Conservation (phyloP, 2,888 invertebrate genomes). For the Polydrusus cervinus region DNA sequence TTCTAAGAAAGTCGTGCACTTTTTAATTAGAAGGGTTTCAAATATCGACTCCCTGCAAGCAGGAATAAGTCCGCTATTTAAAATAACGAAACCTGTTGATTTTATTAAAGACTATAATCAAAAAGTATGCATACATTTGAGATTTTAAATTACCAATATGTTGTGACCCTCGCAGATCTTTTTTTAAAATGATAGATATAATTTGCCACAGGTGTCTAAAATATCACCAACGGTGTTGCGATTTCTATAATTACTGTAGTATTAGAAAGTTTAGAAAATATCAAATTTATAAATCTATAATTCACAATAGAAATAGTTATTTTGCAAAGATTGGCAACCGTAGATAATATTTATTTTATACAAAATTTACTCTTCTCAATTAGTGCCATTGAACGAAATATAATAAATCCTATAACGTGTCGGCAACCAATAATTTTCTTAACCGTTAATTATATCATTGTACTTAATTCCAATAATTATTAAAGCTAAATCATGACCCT, state of each 20-base stretch:
- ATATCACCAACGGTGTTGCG: not conserved
- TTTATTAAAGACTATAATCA: not conserved
- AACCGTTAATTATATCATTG: conserved; percentile 35
- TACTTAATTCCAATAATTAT: conserved; percentile 23
- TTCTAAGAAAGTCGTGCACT: too few relatives aligned
- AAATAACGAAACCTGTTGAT: not conserved
- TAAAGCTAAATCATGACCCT: conserved; percentile 25
- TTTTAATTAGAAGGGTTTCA: too few relatives aligned
- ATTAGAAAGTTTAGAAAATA: conserved; percentile 13
- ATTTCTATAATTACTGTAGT: conserved; percentile 2
- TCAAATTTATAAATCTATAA: conserved; percentile 11
- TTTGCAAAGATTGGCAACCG: conserved; percentile 7
- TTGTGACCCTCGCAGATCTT: not conserved
- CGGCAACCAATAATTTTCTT: conserved; percentile 29
- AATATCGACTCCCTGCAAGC: too few relatives aligned
- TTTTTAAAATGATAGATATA: not conserved
- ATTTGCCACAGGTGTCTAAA: not conserved
- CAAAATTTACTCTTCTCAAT: conserved; percentile 20
- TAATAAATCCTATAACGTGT: conserved; percentile 23
- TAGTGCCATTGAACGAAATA: conserved; percentile 12
- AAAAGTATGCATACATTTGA: not conserved
- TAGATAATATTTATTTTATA: conserved; percentile 9
- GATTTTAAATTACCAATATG: not conserved
- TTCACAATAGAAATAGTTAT: conserved; percentile 16
- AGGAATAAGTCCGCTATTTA: too few relatives aligned